Conservation (phyloP, 2,113 vertebrate species). For the Tachuris rubrigastra region DNA sequence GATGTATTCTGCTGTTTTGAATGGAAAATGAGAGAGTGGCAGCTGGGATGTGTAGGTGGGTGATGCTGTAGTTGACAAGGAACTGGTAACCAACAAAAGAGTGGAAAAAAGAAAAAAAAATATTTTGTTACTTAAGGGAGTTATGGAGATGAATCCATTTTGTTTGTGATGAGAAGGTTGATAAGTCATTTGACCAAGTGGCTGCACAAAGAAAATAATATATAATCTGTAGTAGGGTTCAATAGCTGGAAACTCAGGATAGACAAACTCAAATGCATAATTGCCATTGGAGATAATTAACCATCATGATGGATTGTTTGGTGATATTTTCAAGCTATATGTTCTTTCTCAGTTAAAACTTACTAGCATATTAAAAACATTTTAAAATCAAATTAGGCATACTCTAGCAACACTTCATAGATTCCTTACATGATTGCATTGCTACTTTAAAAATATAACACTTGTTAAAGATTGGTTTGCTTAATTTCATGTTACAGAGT, state of each 20-base stretch:
- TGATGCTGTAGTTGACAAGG: conserved; percentile 5
- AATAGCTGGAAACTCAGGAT: background rate
- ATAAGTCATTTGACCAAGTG: background rate
- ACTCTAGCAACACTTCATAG: background rate
- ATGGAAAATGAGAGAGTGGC: background rate
- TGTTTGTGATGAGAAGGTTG: background rate
- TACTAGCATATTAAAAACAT: background rate
- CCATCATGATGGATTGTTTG: background rate
- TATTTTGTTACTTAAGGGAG: background rate
- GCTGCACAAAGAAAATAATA: background rate
- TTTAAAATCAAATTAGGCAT: background rate
- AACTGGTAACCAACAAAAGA: conserved; percentile 11
- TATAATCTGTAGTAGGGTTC: background rate
- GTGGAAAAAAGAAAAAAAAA: background rate
- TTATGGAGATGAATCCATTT: background rate
- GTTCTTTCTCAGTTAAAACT: background rate
- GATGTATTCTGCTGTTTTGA: conserved; percentile 18
- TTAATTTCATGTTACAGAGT: background rate
- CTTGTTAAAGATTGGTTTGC: background rate
- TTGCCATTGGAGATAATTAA: background rate
- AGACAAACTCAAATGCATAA: background rate
- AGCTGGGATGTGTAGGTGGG: conserved; percentile 17
- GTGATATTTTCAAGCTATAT: background rate
- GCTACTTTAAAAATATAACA: background rate
- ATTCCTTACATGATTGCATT: background rate